Evolutionary conservation across 30 jellyfish, hydroid and myxozoan genomes (phyloP).

Genomic region (Sanderia malayensis): DNA sequence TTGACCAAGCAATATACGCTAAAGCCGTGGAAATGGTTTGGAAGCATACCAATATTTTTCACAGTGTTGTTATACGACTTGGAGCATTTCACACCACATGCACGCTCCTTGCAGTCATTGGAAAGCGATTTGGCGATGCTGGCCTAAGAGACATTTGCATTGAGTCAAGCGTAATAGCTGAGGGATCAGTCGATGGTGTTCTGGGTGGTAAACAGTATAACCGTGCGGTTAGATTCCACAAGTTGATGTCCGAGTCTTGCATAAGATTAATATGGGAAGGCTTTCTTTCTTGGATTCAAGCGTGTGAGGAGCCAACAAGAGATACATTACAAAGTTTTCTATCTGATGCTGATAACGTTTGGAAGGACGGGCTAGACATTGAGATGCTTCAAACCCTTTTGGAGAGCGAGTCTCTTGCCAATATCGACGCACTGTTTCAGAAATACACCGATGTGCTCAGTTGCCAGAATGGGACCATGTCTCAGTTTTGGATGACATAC

Average conservation of each 20-base stretch:
- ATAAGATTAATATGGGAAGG: slow-evolving; percentile 19
- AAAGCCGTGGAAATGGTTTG: slow-evolving; percentile 46
- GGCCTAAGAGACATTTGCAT: slow-evolving; percentile 21
- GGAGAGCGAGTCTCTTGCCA: neutral
- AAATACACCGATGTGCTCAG: slow-evolving; percentile 4
- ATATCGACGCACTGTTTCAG: neutral
- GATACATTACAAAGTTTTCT: neutral
- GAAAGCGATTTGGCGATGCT: slow-evolving; percentile 32
- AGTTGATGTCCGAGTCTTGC: slow-evolving; percentile 15
- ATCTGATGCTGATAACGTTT: neutral
- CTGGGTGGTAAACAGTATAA: slow-evolving; percentile 22
- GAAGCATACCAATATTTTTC: slow-evolving; percentile 16
- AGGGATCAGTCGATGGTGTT: slow-evolving; percentile 29
- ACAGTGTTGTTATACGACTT: slow-evolving; percentile 14
- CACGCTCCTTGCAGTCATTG: slow-evolving; percentile 19
- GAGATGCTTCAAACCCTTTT: neutral
- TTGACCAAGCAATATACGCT: slow-evolving; percentile 56
- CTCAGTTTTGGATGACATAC: slow-evolving; percentile 39
- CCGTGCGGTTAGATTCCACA: slow-evolving; percentile 7
- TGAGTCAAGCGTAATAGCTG: slow-evolving; percentile 22
- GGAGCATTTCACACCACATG: slow-evolving; percentile 23
- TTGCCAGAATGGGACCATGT: slow-evolving; percentile 12
- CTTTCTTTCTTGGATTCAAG: slow-evolving; percentile 10
- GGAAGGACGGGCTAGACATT: neutral
- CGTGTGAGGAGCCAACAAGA: neutral